phyloP scores from a whole-genome alignment of 2,113 vertebrate species.

The Psilopsiagon aurifrons region DNA sequence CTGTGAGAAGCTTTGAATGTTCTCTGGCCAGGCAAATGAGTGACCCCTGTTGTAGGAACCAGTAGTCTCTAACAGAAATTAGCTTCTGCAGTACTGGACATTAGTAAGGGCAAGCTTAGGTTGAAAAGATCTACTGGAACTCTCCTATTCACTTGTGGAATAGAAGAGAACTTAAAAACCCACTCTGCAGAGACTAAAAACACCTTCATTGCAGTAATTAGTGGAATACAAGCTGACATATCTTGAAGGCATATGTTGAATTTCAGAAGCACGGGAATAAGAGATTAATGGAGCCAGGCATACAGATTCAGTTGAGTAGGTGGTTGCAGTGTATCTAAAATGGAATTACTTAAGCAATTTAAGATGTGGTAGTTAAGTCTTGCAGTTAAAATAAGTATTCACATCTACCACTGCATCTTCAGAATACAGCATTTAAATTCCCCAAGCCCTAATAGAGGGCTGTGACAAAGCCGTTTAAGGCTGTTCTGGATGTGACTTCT shows the following conservation, averaged over 20 bases:
- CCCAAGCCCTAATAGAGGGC: not conserved
- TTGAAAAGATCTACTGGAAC: not conserved
- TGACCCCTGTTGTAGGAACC: not conserved
- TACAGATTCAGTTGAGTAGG: not conserved
- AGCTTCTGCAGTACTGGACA: not conserved
- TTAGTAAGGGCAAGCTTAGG: not conserved
- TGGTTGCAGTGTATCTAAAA: not conserved
- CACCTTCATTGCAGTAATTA: not conserved
- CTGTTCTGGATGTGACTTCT: not conserved
- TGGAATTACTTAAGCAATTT: not conserved
- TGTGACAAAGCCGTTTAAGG: not conserved
- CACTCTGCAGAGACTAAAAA: not conserved
- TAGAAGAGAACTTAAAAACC: not conserved
- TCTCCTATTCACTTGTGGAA: not conserved
- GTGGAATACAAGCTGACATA: not conserved
- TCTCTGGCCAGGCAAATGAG: not conserved
- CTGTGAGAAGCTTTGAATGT: not conserved
- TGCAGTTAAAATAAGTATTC: not conserved
- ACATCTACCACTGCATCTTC: not conserved
- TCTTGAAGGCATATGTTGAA: conserved; percentile 1
- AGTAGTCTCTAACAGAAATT: not conserved
- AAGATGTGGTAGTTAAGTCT: conserved; percentile 9
- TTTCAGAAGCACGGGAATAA: not conserved
- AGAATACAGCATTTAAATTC: not conserved
- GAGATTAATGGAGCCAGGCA: not conserved